These are phyloP conservation scores for Pelvicachromis taeniatus DNA, from an alignment of 2,113 vertebrate genomes.

Conservation along the genomic window DNA sequence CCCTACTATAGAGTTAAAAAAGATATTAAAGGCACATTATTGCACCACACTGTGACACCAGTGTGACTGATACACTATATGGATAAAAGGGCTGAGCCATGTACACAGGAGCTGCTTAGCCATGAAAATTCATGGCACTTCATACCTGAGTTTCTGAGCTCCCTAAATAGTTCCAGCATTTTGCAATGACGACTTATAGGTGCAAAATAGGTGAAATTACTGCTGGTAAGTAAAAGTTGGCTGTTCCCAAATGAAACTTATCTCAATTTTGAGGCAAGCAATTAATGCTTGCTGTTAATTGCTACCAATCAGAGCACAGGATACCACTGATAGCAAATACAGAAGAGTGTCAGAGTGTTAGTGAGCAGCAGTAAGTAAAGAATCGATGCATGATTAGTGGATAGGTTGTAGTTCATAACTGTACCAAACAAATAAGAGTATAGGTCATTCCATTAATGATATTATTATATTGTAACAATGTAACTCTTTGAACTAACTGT, in stretches of 20 bases:
- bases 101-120: background rate
- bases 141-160: too few relatives aligned
- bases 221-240: background rate
- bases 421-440: background rate
- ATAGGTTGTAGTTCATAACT: background rate
- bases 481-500: background rate
- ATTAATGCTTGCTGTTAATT: background rate
- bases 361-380: background rate
- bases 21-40: background rate
- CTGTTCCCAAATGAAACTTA: background rate
- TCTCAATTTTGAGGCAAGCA: background rate
- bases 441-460: background rate
- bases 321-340: background rate
- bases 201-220: background rate
- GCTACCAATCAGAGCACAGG: background rate
- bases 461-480: background rate
- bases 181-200: background rate
- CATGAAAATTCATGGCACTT: background rate
- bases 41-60: background rate
- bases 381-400: background rate
- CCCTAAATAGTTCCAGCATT: background rate
- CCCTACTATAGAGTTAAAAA: background rate
- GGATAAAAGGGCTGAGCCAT: background rate
- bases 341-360: background rate
- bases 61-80: background rate